Conservation (phyloP, 2,113 vertebrate species). For the Otis tarda region DNA sequence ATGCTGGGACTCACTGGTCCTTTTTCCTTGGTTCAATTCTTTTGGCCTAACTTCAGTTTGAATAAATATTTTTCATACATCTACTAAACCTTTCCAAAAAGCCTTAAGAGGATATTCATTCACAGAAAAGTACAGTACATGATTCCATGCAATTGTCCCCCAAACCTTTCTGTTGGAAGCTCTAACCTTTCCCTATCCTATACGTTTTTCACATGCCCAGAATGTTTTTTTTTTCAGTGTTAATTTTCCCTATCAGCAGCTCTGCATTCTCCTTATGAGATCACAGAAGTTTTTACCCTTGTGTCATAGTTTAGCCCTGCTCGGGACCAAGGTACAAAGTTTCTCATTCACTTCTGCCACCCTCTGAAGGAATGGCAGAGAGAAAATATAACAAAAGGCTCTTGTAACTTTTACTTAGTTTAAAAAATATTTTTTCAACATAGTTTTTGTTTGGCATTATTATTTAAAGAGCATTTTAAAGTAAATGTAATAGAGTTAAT, state of each 20-base stretch:
- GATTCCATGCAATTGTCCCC: neutral
- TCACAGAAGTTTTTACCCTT: neutral
- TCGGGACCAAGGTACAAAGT: too few relatives aligned
- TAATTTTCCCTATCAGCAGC: neutral
- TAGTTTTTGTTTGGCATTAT: neutral
- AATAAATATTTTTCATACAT: neutral
- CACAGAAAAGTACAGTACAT: neutral
- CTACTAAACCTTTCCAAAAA: neutral
- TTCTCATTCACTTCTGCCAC: too few relatives aligned
- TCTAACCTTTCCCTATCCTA: rapidly evolving
- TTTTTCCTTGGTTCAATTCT: neutral
- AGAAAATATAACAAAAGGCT: too few relatives aligned
- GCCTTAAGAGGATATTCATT: neutral
- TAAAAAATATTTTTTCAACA: neutral
- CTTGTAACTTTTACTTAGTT: neutral
- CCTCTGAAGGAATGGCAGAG: too few relatives aligned
- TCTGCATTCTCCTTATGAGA: neutral
- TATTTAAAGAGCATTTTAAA: neutral
- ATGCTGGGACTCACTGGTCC: neutral
- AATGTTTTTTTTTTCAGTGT: neutral
- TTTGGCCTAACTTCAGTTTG: neutral
- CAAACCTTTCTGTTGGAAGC: neutral
- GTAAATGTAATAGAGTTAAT: neutral
- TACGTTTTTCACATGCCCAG: neutral
- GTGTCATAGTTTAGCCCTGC: too few relatives aligned